phyloP scores from a whole-genome alignment of 2,888 invertebrate genomes.

The Ommatoiulus sabulosus region DNA sequence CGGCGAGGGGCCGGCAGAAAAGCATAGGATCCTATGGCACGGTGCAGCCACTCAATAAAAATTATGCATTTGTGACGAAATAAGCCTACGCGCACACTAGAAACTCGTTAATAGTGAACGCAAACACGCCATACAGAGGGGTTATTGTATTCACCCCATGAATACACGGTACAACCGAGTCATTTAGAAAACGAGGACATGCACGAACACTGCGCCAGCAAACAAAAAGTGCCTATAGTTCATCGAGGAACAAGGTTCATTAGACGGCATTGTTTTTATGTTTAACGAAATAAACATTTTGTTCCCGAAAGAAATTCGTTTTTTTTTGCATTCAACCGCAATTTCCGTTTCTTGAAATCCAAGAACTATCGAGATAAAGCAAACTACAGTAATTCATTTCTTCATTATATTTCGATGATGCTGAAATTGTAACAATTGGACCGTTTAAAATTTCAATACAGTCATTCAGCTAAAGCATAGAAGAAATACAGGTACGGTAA shows the following conservation, averaged over 20 bases:
- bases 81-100: neutral
- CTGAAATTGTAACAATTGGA: no score
- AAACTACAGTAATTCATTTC: no score
- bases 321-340: no score
- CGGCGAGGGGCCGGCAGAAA: neutral
- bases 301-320: no score
- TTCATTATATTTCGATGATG: no score
- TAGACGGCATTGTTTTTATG: neutral
- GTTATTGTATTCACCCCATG: neutral
- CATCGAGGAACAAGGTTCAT: neutral
- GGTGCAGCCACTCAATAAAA: constrained; percentile 8
- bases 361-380: no score
- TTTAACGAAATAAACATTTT: neutral
- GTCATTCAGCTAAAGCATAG: no score
- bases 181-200: neutral
- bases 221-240: neutral
- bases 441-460: no score
- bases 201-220: neutral
- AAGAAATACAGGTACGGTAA: no score
- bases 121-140: constrained; percentile 18
- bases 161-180: neutral
- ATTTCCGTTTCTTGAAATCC: no score
- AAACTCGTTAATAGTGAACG: constrained; percentile 31
- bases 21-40: constrained; percentile 10
- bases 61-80: neutral